Conservation (phyloP, 1,140 invertebrate species). For the Hycleus phaleratus region DNA sequence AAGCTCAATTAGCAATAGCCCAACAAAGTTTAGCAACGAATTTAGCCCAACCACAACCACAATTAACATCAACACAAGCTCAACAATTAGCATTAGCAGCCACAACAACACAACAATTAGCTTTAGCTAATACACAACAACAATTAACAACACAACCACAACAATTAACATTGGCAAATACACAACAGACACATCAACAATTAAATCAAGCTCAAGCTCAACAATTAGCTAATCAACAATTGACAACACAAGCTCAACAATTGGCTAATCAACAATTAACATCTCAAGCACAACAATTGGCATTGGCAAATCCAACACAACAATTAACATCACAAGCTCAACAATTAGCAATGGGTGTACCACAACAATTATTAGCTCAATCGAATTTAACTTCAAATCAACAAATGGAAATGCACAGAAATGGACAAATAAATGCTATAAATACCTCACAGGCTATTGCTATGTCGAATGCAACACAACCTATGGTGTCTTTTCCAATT, state of each 20-base stretch:
- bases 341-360: conserved; percentile 29
- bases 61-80: conserved; percentile 32
- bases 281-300: conserved; percentile 35
- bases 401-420: conserved; percentile 37
- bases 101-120: conserved; percentile 35
- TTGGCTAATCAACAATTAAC: conserved; percentile 35
- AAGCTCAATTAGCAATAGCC: conserved; percentile 34
- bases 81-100: conserved; percentile 36
- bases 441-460: conserved; percentile 44
- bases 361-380: conserved; percentile 33
- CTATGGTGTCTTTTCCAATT: conserved; percentile 64
- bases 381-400: conserved; percentile 37
- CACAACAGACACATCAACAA: conserved; percentile 14
- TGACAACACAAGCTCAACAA: conserved; percentile 34
- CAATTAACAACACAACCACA: conserved; percentile 9
- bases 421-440: conserved; percentile 36
- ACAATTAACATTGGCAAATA: conserved; percentile 2
- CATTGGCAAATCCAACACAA: conserved; percentile 28
- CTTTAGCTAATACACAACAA: conserved; percentile 24
- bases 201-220: conserved; percentile 24
- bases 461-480: conserved; percentile 49
- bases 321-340: conserved; percentile 30
- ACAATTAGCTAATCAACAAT: conserved; percentile 22
- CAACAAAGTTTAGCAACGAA: conserved; percentile 35
- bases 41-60: conserved; percentile 33